Evolutionary conservation across 2,113 vertebrate species (phyloP).

Genomic region (Amphilophus citrinellus): DNA sequence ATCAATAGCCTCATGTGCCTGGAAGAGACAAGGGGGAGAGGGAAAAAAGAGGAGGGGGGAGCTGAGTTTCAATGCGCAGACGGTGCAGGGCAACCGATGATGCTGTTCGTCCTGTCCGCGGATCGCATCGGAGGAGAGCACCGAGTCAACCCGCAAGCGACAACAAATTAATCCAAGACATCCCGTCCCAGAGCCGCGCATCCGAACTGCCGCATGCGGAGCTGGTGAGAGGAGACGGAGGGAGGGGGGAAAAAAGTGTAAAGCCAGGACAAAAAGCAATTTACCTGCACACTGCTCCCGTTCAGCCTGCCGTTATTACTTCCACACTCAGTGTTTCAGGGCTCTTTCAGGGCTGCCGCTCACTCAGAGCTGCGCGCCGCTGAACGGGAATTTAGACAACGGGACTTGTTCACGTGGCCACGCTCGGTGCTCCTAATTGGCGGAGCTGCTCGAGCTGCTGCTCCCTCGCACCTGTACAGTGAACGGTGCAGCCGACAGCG

Average conservation of each 20-base stretch:
- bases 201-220: background rate
- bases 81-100: constrained; percentile 56
- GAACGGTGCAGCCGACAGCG: background rate
- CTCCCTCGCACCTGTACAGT: constrained; percentile 70
- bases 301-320: constrained; percentile 57
- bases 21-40: constrained; percentile 23
- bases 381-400: constrained; percentile 73
- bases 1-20: constrained; percentile 73
- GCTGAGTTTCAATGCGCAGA: constrained; percentile 55
- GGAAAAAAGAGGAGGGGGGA: background rate
- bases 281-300: constrained; percentile 70
- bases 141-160: background rate
- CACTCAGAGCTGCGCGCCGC: constrained; percentile 56
- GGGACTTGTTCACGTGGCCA: constrained; percentile 80
- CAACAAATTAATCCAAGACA: constrained; percentile 22
- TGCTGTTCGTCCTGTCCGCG: constrained; percentile 65
- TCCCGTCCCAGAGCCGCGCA: constrained; percentile 15
- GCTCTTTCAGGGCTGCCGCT: constrained; percentile 58
- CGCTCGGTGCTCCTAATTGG: constrained; percentile 75
- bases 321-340: constrained; percentile 47
- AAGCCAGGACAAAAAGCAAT: constrained; percentile 23
- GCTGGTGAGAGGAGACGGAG: background rate
- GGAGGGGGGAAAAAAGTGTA: constrained; percentile 4
- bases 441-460: constrained; percentile 35
- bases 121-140: constrained; percentile 35